Base-by-base conservation (phyloP, 2,113 vertebrate species). In the Crotalus tigris region DNA sequence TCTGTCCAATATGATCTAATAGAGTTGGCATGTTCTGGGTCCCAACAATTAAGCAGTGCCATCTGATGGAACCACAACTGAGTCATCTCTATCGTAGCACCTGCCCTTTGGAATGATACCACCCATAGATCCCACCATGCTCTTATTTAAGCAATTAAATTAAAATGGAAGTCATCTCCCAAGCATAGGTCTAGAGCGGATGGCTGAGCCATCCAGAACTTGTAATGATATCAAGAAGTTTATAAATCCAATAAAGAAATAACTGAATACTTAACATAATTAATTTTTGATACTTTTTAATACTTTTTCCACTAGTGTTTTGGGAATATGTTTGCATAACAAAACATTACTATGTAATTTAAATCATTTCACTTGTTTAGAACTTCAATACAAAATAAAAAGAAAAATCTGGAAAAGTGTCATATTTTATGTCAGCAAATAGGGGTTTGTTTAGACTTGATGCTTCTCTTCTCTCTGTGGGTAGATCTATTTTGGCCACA, bases 281-380 rank as follows among this genome's bases (percentile, higher is more conserved):
- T 75, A 88, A 88, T 88, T 92, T 92, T 88, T 92, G 69, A 64
- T 29, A 64, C 59, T 29, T 64, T 64, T 64, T 64, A 64, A 64
- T 29, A 29, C 49, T 3, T 64, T 64, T 64, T 64, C 59, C 10
- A 64, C 23, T 8, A 88, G n/a, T 4, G 10, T 44, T 69, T 54
- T 15, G 49, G 61, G 75, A 81, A 29, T 89, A 46, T 13, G 24
- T 23, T 88, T 88, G n/a, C 87, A 75, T 39, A 88, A 86, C 39
- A 24, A 57, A 90, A 85, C 1, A 1, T 33, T 33, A 33, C 64
- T 26, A 24, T 86, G 49, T 49, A 53, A 29, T 54, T 87, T 53
- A 64, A 39, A 39, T n/a, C n/a, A 61, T 64, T 51, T 87, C 26
- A 19, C 44, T 33, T 23, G 6, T 64, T 69, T 29, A 88, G 61